These are phyloP conservation scores for Spicauda simplicius DNA, from an alignment of 2,888 invertebrate species.

Conservation along the genomic window DNA sequence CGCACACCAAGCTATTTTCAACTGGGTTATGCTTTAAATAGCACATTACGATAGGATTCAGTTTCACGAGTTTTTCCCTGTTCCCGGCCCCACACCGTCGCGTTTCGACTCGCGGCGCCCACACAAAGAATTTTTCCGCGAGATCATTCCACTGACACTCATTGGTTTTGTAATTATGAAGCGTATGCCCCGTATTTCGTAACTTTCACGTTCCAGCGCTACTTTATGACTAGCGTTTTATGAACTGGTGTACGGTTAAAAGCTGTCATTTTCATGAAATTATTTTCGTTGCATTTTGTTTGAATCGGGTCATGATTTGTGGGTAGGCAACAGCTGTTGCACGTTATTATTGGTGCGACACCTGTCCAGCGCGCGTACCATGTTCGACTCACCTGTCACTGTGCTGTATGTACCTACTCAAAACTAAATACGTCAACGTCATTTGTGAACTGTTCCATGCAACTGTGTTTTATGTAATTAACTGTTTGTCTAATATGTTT, in stretches of 20 bases:
- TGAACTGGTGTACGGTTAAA: conserved; percentile 40
- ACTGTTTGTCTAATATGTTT: background rate
- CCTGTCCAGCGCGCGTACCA: conserved; percentile 49
- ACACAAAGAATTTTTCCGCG: conserved; percentile 69
- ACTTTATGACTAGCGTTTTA: conserved; percentile 36
- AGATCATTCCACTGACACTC: conserved; percentile 65
- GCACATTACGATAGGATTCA: conserved; percentile 84
- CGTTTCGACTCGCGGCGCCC: conserved; percentile 68
- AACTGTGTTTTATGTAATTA: conserved; percentile 8
- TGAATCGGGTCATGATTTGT: conserved; percentile 14
- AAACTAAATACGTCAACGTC: conserved; percentile 38
- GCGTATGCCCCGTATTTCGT: conserved; percentile 38
- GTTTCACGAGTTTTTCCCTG: conserved; percentile 83
- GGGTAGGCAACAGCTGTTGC: conserved; percentile 36
- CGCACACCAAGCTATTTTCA: conserved; percentile 81
- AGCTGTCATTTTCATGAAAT: conserved; percentile 37
- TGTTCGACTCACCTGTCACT: conserved; percentile 49
- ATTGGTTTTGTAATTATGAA: conserved; percentile 47
- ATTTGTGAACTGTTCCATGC: conserved; percentile 35
- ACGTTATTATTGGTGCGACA: conserved; percentile 51
- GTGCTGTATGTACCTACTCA: conserved; percentile 42
- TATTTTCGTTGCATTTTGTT: conserved; percentile 42
- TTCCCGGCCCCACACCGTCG: conserved; percentile 64
- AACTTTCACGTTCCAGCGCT: conserved; percentile 32
- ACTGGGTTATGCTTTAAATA: conserved; percentile 84